These are phyloP conservation scores for Apodemus agrarius DNA, from an alignment of 2,797 vertebrate species.

Conservation along the genomic window DNA sequence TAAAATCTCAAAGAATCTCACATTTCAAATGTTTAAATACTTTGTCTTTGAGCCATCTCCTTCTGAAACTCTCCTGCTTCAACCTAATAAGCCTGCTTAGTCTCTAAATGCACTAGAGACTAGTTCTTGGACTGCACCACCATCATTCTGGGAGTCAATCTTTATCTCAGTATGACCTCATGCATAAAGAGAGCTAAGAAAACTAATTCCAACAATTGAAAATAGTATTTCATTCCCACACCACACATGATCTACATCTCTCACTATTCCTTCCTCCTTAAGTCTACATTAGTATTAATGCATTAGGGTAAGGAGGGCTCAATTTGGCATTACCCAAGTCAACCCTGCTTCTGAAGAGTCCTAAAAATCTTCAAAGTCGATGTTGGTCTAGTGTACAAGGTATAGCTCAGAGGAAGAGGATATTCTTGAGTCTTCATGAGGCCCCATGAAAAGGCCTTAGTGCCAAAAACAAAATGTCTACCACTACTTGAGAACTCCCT, in stretches of 20 bases:
- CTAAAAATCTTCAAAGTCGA: neutral
- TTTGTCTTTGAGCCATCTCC: neutral
- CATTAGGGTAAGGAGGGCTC: neutral
- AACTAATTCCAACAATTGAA: neutral
- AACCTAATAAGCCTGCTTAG: neutral
- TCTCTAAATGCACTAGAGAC: neutral
- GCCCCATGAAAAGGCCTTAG: neutral
- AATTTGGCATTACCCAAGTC: slow-evolving; percentile 11
- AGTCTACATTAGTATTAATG: neutral
- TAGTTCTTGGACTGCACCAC: neutral
- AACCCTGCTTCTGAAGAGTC: neutral
- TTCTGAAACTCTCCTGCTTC: neutral
- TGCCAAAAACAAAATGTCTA: neutral
- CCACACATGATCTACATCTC: neutral
- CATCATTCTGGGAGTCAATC: neutral
- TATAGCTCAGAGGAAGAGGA: neutral
- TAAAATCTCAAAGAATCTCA: neutral
- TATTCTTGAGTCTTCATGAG: neutral
- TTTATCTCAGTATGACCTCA: neutral
- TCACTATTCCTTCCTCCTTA: neutral
- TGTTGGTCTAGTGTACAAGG: neutral
- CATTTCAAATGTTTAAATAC: neutral
- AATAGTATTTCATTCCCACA: neutral
- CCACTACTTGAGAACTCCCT: neutral
- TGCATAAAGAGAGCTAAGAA: neutral